Evolutionary conservation across 30 jellyfish, hydroid and myxozoan species (phyloP), one percentile per base, ranked within the genome.

Genomic region (Nemopilema nomurai): DNA sequence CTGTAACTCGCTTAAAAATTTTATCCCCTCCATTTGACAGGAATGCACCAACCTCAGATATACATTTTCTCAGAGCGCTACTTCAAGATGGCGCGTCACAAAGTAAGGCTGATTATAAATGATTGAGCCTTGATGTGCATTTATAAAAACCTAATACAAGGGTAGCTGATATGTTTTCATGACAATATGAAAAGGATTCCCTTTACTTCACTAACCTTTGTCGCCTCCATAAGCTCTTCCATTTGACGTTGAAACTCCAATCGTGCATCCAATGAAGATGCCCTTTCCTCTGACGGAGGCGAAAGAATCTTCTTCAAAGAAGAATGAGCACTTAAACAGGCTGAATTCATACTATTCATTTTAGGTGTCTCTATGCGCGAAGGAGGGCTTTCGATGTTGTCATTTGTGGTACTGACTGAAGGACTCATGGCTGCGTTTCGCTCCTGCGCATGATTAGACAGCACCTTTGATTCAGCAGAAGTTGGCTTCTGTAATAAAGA

Each of bases 161-260:
- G n/a, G n/a, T n/a, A n/a, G n/a, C n/a, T n/a, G n/a, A n/a, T n/a
- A n/a, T n/a, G n/a, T n/a, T n/a, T n/a, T n/a, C n/a, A n/a, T n/a
- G n/a, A n/a, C n/a, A n/a, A n/a, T n/a, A 13, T 41, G 57, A 41
- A 41, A 3, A 6, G 6, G 57, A 29, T 31, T 1, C 24, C 63
- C 24, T 26, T 33, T 3, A 22, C 26, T 9, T 67, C 21, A 52
- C 27, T 1, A 18, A 94, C 99, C 97, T 95, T 95, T 31, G 99
- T 86, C 52, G 97, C 99, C 82, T 90, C 99, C 99, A 95, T 95
- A 29, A 95, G 32, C 67, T 81, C 96, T 16, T 87, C 97, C 93
- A 95, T 81, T 71, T 95, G 92, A 41, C 83, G 64, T 67, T 95
- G 92, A 53, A 95, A 82, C 30, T 92, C 96, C 25, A 85, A 31